Percentiles rank a stretch among this genome's conserved stretches.
These are phyloP conservation scores for Hydrotaea cyrtoneurina DNA, from an alignment of 2,888 invertebrate species.

Conservation along the genomic window DNA sequence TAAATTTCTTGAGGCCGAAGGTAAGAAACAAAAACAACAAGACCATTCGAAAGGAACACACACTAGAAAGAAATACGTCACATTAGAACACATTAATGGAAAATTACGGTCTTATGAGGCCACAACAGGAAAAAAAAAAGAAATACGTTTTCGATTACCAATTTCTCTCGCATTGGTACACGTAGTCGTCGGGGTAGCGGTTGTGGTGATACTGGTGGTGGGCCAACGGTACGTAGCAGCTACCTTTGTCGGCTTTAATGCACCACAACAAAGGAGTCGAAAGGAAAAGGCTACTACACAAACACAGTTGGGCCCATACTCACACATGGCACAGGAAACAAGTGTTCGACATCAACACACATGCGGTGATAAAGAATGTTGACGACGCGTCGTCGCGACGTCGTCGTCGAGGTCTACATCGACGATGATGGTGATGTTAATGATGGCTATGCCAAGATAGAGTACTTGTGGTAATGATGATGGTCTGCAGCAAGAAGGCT, in stretches of 20 bases:
- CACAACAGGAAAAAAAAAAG: background rate
- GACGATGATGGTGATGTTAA: slow-evolving; percentile 39
- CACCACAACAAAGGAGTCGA: slow-evolving; percentile 20
- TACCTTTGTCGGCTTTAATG: slow-evolving; percentile 19
- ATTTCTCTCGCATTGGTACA: background rate
- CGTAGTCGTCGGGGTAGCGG: background rate
- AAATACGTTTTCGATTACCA: slow-evolving; percentile 35
- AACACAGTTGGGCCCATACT: background rate
- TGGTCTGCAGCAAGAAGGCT: background rate
- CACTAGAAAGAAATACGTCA: slow-evolving; percentile 42
- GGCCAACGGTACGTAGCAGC: background rate
- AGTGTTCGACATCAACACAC: slow-evolving; percentile 24
- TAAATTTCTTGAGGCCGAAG: background rate
- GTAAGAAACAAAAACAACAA: background rate
- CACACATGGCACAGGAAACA: slow-evolving; percentile 20
- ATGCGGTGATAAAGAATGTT: slow-evolving; percentile 30
- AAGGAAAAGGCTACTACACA: slow-evolving; percentile 1
- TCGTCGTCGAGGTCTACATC: background rate
- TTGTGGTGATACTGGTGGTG: no score
- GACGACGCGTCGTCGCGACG: background rate
- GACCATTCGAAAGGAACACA: slow-evolving; percentile 21
- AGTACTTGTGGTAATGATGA: background rate
- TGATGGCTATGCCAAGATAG: slow-evolving; percentile 7
- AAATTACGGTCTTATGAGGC: slow-evolving; percentile 50
- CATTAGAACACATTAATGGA: slow-evolving; percentile 60